Evolutionary conservation across 2,797 vertebrate species (phyloP).

Genomic region (Cetoscarus ocellatus): DNA sequence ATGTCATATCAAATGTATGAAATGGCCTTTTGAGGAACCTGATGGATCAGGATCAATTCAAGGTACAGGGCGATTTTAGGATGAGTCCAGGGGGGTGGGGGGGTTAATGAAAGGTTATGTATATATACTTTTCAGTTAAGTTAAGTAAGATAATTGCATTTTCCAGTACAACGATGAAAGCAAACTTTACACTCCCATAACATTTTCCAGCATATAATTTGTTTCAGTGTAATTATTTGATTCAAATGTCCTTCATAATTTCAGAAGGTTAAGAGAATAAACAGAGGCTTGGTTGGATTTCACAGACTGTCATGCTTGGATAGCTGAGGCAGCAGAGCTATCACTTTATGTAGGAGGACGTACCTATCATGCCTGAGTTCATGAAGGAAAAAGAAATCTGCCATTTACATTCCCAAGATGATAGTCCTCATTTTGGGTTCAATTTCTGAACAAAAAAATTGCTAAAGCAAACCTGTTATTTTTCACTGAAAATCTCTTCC

Average conservation of each 20-base stretch:
- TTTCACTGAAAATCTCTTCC: conserved; percentile 4
- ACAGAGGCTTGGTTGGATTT: conserved; percentile 1
- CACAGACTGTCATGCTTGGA: conserved; percentile 1
- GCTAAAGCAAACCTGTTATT: background rate
- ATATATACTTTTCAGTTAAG: no score
- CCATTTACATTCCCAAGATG: conserved; percentile 20
- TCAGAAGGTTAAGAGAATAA: background rate
- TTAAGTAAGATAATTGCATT: no score
- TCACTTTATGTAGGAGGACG: background rate
- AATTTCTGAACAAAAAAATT: conserved; percentile 24
- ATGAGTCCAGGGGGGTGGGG: no score
- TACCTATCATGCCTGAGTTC: background rate
- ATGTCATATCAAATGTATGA: background rate
- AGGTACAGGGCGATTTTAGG: no score
- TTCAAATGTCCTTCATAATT: no score
- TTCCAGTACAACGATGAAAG: no score
- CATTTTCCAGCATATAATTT: no score
- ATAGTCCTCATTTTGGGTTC: background rate
- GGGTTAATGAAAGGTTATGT: no score
- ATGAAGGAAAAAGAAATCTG: background rate
- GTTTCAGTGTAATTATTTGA: no score
- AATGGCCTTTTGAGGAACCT: background rate
- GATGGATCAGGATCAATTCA: no score
- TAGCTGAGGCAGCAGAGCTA: conserved; percentile 17
- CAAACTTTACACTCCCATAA: no score